Evolutionary conservation across 1,140 invertebrate species (phyloP).

Genomic region (Kradibia gibbosae): DNA sequence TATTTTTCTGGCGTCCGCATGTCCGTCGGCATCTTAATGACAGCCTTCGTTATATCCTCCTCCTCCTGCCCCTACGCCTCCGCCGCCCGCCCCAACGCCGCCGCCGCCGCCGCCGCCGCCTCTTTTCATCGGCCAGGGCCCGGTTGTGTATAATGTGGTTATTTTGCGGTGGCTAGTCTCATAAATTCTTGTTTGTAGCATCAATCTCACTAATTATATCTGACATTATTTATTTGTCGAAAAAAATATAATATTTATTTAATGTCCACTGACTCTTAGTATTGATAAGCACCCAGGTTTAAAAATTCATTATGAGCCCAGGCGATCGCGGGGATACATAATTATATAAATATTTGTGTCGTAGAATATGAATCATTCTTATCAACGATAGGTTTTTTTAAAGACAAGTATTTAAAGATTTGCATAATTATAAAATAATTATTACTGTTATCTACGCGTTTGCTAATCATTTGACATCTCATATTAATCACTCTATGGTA

Average conservation of each 20-base stretch:
- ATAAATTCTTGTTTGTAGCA: conserved; percentile 21
- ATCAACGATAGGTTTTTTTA: background rate
- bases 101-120: too few species aligned
- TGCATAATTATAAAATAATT: too few species aligned
- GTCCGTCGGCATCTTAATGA: conserved; percentile 48
- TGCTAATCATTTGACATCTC: too few species aligned
- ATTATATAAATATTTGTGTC: background rate
- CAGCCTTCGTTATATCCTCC: conserved; percentile 9
- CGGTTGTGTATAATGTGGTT: background rate
- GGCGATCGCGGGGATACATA: background rate
- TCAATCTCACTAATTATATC: conserved; percentile 33
- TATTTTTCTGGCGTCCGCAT: conserved; percentile 32
- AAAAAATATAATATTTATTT: conserved; percentile 28
- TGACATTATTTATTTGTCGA: conserved; percentile 39
- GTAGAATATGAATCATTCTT: background rate
- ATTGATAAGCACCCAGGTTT: background rate
- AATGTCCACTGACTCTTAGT: background rate
- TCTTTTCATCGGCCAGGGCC: background rate
- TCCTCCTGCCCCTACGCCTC: too few species aligned
- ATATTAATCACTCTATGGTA: too few species aligned
- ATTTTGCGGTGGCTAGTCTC: background rate
- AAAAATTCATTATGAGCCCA: conserved; percentile 15
- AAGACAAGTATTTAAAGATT: too few species aligned
- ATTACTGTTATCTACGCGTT: too few species aligned
- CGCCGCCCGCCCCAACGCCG: too few species aligned